A percentile compares a stretch with the other conserved stretches of the same genome.
These are phyloP conservation scores for Crocallis elinguaria DNA, from an alignment of 2,888 invertebrate genomes.

Conservation along the genomic window DNA sequence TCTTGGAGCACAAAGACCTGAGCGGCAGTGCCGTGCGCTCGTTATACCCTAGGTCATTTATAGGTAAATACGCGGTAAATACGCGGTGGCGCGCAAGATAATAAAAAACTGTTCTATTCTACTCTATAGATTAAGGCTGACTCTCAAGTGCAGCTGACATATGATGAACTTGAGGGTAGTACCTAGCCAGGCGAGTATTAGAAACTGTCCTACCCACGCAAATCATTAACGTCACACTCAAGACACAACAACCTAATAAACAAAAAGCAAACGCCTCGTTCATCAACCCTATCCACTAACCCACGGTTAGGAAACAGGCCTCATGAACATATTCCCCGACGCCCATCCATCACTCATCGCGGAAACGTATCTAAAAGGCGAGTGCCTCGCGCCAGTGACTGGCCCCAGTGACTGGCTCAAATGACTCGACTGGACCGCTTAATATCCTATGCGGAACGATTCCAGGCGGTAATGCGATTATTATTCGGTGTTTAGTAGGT, in stretches of 20 bases:
- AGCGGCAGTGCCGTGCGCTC: too few relatives aligned
- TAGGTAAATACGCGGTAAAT: too few relatives aligned
- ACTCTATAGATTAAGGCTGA: too few relatives aligned
- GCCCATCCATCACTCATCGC: slow-evolving; percentile 40
- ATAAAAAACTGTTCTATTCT: too few relatives aligned
- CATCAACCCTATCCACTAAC: not conserved
- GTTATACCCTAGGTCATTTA: too few relatives aligned
- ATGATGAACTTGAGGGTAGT: too few relatives aligned
- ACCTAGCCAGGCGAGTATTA: too few relatives aligned
- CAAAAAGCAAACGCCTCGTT: slow-evolving; percentile 9
- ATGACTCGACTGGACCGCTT: slow-evolving; percentile 14
- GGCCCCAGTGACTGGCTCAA: slow-evolving; percentile 13
- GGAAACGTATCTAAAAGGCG: slow-evolving; percentile 39
- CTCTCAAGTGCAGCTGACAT: too few relatives aligned
- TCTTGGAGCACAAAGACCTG: too few relatives aligned
- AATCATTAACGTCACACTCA: too few relatives aligned
- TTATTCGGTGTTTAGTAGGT: slow-evolving; percentile 15
- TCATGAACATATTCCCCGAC: slow-evolving; percentile 8
- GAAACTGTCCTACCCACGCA: too few relatives aligned
- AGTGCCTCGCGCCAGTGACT: slow-evolving; percentile 35
- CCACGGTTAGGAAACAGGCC: slow-evolving; percentile 1
- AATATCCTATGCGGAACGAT: slow-evolving; percentile 12
- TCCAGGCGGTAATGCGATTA: slow-evolving; percentile 16
- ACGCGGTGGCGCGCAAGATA: too few relatives aligned
- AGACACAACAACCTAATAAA: not conserved